Conservation (phyloP, 2,797 vertebrate genomes). For the Emys orbicularis region DNA sequence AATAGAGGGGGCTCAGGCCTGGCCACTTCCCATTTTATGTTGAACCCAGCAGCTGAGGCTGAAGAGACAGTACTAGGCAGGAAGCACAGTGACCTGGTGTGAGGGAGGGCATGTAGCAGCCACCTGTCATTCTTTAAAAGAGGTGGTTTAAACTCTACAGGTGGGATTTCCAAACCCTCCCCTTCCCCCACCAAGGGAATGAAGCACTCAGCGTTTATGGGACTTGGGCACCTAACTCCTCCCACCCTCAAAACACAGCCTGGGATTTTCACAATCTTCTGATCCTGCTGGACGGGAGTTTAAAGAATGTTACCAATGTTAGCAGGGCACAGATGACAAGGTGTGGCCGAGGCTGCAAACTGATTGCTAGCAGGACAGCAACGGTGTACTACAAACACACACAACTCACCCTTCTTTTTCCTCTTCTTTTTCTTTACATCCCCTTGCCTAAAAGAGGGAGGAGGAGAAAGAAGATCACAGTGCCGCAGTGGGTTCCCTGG, state of each 20-base stretch:
- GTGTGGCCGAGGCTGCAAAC: background rate
- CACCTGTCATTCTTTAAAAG: background rate
- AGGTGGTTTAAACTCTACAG: background rate
- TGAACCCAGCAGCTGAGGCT: background rate
- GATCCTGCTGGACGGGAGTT: background rate
- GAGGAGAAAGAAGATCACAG: background rate
- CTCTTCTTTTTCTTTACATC: slow-evolving; percentile 98
- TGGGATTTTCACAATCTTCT: background rate
- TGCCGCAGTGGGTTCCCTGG: background rate
- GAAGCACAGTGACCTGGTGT: background rate
- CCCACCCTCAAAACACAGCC: background rate
- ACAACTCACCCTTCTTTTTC: slow-evolving; percentile 93
- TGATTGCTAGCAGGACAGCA: background rate
- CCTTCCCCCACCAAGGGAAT: background rate
- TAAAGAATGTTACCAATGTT: background rate
- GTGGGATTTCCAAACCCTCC: background rate
- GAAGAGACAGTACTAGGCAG: background rate
- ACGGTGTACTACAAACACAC: background rate
- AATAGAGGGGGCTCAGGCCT: background rate
- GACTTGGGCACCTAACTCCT: background rate
- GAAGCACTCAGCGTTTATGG: background rate
- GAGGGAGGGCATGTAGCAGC: background rate
- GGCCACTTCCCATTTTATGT: background rate
- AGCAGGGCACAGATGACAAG: background rate
- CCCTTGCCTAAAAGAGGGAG: slow-evolving; percentile 84